Percentiles rank a stretch among this genome's conserved stretches.
Evolutionary conservation across 2,113 vertebrate species (phyloP).

Genomic region (Zapornia atra): DNA sequence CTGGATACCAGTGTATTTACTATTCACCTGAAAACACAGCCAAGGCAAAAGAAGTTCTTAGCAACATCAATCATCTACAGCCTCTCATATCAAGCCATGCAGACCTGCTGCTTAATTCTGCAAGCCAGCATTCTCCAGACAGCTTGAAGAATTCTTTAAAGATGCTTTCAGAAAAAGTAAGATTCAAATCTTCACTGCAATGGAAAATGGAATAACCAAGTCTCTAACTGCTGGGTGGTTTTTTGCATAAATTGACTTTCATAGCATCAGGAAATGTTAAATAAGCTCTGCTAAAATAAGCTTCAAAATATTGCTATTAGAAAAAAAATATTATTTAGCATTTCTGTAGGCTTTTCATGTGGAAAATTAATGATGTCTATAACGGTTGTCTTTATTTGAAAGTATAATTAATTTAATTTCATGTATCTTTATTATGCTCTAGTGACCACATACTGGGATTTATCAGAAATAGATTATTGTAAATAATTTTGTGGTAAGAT

Average conservation of each 20-base stretch:
- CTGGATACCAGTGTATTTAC: constrained; percentile 98
- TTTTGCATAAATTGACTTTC: constrained; percentile 45
- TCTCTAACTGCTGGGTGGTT: neutral
- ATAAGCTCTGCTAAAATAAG: constrained; percentile 31
- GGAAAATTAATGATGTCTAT: constrained; percentile 32
- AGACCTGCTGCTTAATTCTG: constrained; percentile 90
- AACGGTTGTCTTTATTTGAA: constrained; percentile 27
- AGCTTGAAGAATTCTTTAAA: constrained; percentile 91
- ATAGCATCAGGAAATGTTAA: constrained; percentile 55
- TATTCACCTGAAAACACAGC: constrained; percentile 97
- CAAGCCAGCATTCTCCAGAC: constrained; percentile 86
- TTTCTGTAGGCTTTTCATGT: constrained; percentile 7
- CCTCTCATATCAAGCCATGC: constrained; percentile 90
- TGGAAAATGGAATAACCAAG: constrained; percentile 49
- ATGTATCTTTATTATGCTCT: constrained; percentile 22
- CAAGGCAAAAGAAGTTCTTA: constrained; percentile 95
- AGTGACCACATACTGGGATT: neutral
- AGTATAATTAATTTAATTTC: constrained; percentile 28
- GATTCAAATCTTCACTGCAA: constrained; percentile 65
- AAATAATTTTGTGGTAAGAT: neutral
- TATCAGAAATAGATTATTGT: neutral
- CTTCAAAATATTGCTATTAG: constrained; percentile 42
- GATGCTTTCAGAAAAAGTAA: constrained; percentile 95
- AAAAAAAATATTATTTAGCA: constrained; percentile 28
- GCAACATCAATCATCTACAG: constrained; percentile 89